Evolutionary conservation across 2,888 invertebrate genomes (phyloP).

Genomic region (Calephelis perditalis): DNA sequence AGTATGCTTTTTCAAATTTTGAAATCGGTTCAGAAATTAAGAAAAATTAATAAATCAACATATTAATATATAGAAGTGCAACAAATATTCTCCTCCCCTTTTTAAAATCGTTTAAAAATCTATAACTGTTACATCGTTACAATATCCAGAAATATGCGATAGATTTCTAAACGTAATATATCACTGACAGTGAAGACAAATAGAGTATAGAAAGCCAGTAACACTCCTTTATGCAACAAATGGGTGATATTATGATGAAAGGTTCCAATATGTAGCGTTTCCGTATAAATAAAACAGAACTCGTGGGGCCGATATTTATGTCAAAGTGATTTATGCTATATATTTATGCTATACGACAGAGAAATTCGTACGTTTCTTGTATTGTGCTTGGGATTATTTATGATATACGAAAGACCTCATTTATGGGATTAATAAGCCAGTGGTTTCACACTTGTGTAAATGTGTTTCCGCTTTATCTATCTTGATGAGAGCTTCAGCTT

Average conservation of each 20-base stretch:
- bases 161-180: not conserved
- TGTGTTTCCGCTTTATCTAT: too few relatives aligned
- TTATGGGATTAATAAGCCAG: too few relatives aligned
- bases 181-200: not conserved
- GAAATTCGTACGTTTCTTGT: too few relatives aligned
- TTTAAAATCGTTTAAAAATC: not conserved
- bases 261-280: not conserved
- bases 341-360: not conserved
- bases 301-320: not conserved
- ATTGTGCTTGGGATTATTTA: too few relatives aligned
- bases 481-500: too few relatives aligned
- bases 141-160: not conserved
- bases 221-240: not conserved
- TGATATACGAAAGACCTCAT: too few relatives aligned
- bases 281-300: conserved; percentile 1
- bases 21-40: too few relatives aligned
- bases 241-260: not conserved
- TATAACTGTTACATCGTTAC: not conserved
- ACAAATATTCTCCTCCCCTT: too few relatives aligned
- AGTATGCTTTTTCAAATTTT: too few relatives aligned
- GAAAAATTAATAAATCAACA: too few relatives aligned
- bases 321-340: conserved; percentile 4
- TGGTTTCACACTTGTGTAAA: too few relatives aligned
- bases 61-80: too few relatives aligned
- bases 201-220: not conserved